Conservation (phyloP, 2,113 vertebrate species). For the Notothenia rossii region DNA sequence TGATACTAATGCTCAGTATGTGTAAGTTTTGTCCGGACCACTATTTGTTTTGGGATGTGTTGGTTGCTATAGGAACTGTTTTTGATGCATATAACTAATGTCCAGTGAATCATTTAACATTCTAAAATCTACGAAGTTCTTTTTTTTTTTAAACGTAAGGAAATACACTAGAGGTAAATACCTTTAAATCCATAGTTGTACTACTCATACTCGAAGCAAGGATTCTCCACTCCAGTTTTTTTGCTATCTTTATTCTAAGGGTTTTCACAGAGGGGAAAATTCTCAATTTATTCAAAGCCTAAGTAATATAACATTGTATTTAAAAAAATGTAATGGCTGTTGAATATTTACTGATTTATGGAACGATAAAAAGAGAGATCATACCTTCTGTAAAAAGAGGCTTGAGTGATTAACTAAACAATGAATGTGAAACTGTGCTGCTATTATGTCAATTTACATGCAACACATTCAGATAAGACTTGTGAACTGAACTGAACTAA, state of each 20-base stretch:
- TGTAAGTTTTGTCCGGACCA: neutral
- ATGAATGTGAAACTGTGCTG: conserved; percentile 68
- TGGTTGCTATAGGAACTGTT: neutral
- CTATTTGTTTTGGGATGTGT: neutral
- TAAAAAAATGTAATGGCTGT: too few relatives aligned
- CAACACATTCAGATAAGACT: neutral
- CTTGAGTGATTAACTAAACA: neutral
- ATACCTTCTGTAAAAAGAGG: neutral
- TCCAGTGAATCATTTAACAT: neutral
- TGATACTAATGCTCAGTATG: neutral
- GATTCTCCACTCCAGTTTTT: too few relatives aligned
- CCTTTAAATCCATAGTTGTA: neutral
- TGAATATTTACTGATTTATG: too few relatives aligned
- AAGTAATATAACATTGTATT: too few relatives aligned
- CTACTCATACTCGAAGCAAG: too few relatives aligned
- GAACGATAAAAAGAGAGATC: too few relatives aligned
- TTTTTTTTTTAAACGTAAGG: too few relatives aligned
- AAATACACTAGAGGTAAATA: neutral
- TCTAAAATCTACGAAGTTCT: neutral
- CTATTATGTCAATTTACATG: conserved; percentile 3
- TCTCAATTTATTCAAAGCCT: too few relatives aligned
- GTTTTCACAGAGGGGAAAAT: too few relatives aligned
- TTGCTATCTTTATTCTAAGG: too few relatives aligned
- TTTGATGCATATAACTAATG: neutral
- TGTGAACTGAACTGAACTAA: too few relatives aligned